Base-by-base conservation (phyloP, 2,113 vertebrate species). In the Labeo rohita region DNA sequence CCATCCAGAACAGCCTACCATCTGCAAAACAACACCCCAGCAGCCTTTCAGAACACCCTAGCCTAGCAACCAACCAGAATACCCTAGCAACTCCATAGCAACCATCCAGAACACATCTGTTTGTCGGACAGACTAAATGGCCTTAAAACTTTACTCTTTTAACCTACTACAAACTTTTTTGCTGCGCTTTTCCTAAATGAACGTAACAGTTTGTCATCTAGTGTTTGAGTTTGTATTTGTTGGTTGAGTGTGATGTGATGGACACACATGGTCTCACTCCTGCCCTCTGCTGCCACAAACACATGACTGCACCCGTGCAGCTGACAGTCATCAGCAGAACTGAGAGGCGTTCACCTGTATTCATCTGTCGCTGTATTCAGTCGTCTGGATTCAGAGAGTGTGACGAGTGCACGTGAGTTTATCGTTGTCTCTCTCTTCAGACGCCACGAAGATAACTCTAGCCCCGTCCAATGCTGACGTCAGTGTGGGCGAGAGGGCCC, bases 401-500 rank as follows among this genome's bases (percentile, higher is more conserved):
- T 39, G 39, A 39, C 5, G 39, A 39, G 39, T 39, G 39, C 39
- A 39, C 5, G 39, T 39, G 39, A 39, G 39, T 39, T 39, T 39
- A 39, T 39, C 3, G 39, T 39, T 39, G 39, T 50, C 47, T 50
- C 7, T 78, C 56, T 75, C 13, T 43, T 4, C 93, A 99, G 98
- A 98, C 78, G 96, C 97, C 87, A 99, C 98, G 23, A 97, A 95
- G 89, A 99, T 99, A 92, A 98, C 95, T 59, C 90, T 99, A 93
- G 96, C 97, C 11, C 98, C 98, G 0, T 89, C 96, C 80, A 97
- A 97, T 3, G 94, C 96, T 18, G 97, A 99, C 23, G 94, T 99
- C 88, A 97, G 95, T 3, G 96, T 96, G 84, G 98, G 98, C n/a
- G 96, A 98, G 89, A 95, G 95, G 21, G 91, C 95, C 75, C 92